A percentile compares a stretch with the other conserved stretches of the same genome.
Evolutionary conservation across 2,113 vertebrate genomes (phyloP).

Genomic region (Sigmodon hispidus): DNA sequence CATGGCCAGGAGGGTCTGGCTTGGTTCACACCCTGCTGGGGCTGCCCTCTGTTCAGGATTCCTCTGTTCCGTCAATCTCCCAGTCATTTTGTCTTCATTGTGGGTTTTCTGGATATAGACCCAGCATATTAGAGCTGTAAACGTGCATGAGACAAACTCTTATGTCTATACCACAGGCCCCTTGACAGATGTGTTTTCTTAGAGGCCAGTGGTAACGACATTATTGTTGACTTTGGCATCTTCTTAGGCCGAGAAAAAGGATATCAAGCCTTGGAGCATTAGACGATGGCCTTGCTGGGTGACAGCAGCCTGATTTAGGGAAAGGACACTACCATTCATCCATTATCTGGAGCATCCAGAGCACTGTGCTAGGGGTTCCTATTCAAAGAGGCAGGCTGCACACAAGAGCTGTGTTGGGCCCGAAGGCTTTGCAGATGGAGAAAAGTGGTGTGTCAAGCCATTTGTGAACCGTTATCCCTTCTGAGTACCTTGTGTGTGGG

Average conservation of each 20-base stretch:
- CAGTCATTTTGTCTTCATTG: neutral
- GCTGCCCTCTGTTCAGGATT: neutral
- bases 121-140: too few species aligned
- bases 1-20: neutral
- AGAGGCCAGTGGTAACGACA: neutral
- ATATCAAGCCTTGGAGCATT: neutral
- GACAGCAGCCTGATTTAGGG: conserved; percentile 51
- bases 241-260: conserved; percentile 1
- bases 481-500: neutral
- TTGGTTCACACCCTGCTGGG: too few species aligned
- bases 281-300: conserved; percentile 36
- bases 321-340: neutral
- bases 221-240: conserved; percentile 28
- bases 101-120: neutral
- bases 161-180: neutral
- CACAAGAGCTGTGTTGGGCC: neutral
- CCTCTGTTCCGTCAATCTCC: neutral
- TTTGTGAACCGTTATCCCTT: neutral
- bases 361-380: neutral
- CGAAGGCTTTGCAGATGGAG: neutral
- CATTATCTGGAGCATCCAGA: neutral
- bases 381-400: neutral
- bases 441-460: neutral
- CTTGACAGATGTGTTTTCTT: neutral
- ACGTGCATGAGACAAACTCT: neutral